phyloP scores from a whole-genome alignment of 92 coral and sea anemone species.

The Umimayanthus chanpuru region DNA sequence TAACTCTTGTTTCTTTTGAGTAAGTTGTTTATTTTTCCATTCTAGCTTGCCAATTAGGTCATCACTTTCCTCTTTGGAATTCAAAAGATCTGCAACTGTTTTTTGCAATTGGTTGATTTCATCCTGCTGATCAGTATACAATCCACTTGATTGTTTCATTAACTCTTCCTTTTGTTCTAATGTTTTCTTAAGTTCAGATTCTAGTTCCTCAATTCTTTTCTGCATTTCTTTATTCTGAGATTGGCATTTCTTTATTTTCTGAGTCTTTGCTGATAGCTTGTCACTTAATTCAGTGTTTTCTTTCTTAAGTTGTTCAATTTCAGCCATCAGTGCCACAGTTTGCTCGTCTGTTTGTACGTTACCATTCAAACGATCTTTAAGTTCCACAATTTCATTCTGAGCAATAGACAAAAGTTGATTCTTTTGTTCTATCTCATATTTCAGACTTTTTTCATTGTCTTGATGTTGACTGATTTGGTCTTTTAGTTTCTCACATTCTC shows the following conservation, averaged over 20 bases:
- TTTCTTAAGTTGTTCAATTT: conserved; percentile 69
- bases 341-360: conserved; percentile 65
- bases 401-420: conserved; percentile 65
- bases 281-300: conserved; percentile 61
- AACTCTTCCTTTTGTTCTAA: conserved; percentile 66
- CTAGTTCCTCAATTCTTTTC: conserved; percentile 64
- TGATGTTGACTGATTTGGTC: conserved; percentile 66
- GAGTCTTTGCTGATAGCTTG: conserved; percentile 61
- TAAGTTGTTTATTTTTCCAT: conserved; percentile 83
- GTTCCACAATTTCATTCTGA: conserved; percentile 70
- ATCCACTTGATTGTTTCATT: conserved; percentile 63
- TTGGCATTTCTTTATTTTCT: conserved; percentile 66
- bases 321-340: conserved; percentile 56
- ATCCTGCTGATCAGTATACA: conserved; percentile 77
- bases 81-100: conserved; percentile 61
- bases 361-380: conserved; percentile 65
- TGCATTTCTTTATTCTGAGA: conserved; percentile 73
- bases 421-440: conserved; percentile 52
- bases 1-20: conserved; percentile 67
- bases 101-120: conserved; percentile 71
- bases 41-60: conserved; percentile 71
- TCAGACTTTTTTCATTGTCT: conserved; percentile 69
- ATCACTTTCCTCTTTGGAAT: conserved; percentile 72
- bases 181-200: conserved; percentile 64
- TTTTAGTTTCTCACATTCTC: conserved; percentile 80